Evolutionary conservation across 2,113 vertebrate genomes (phyloP).

Genomic region (Dasypus novemcinctus): DNA sequence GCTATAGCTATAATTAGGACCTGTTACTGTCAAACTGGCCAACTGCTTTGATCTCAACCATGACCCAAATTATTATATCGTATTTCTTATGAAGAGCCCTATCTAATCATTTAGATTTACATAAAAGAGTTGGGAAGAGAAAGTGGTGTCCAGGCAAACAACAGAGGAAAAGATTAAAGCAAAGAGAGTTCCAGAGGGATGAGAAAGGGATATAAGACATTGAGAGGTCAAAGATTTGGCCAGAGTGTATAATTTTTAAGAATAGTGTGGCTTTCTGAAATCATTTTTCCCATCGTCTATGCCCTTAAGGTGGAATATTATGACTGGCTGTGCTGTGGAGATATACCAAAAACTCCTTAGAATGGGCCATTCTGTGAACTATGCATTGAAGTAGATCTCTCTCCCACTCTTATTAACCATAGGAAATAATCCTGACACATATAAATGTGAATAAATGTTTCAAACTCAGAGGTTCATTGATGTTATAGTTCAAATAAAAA

Average conservation of each 20-base stretch:
- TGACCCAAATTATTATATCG: neutral
- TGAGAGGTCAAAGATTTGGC: neutral
- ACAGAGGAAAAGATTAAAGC: neutral
- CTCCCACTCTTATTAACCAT: neutral
- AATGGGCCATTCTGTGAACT: neutral
- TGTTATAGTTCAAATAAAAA: neutral
- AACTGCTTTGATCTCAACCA: neutral
- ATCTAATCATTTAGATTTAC: neutral
- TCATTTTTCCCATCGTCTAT: neutral
- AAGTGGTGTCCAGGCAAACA: neutral
- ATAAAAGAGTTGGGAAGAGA: neutral
- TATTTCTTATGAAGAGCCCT: neutral
- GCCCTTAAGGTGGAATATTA: neutral
- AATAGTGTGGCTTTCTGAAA: neutral
- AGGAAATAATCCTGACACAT: neutral
- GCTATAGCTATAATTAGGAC: neutral
- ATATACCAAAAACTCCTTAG: neutral
- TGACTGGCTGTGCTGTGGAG: neutral
- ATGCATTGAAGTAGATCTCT: neutral
- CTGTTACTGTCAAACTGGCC: neutral
- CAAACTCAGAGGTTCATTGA: neutral
- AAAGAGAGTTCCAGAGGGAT: neutral
- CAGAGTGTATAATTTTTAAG: neutral
- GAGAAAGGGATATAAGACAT: neutral
- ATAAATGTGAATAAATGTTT: neutral